Base-by-base conservation (phyloP, 2,888 invertebrate species). In the Dolichopus griseipennis region DNA sequence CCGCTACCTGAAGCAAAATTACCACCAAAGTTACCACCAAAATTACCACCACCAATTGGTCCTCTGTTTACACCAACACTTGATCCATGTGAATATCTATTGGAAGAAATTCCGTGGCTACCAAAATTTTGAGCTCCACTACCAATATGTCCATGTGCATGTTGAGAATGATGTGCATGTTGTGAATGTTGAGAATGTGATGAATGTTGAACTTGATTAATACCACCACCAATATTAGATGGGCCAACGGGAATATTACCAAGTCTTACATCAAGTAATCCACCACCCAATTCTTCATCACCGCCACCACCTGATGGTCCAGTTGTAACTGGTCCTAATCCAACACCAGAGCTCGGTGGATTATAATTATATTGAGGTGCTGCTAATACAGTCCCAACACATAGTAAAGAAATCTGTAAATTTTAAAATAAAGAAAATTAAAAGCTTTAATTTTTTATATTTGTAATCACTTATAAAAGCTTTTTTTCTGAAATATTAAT, bases 1-100 rank as follows among this genome's bases (percentile, higher is more conserved):
- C 61, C 64, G 7, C 66, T 66, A 0, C 67, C 67, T 10, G 3
- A 4, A 22, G 52, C 22, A 15, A 20, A 41, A 34, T 66, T 66
- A 61, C 66, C 68, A 43, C 66, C 69, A 68, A 63, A 41, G 21
- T 65, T 67, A 65, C 71, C 69, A 72, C 72, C 72, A 72, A 70
- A 71, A 27, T 70, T 71, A 27, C 72, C 52, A 52, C 52, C 52
- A 52, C 18, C 15, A 52, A 52, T 18, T 12, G 6, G 18, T 18
- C 52, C 52, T 41, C 41, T 41, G 15, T 41, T 41, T 41, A 2
- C 3, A 15, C 52, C 52, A 52, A 5, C n/a, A 18, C 52, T 52
- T 12, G 18, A 6, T 18, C 15, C 52, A 37, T 37, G 37, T 37
- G 37, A 37, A 37, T 10, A 10, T 37, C 37, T 12, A 7, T 12